Base-by-base conservation (phyloP, 1,140 invertebrate genomes). In the Atta cephalotes region DNA sequence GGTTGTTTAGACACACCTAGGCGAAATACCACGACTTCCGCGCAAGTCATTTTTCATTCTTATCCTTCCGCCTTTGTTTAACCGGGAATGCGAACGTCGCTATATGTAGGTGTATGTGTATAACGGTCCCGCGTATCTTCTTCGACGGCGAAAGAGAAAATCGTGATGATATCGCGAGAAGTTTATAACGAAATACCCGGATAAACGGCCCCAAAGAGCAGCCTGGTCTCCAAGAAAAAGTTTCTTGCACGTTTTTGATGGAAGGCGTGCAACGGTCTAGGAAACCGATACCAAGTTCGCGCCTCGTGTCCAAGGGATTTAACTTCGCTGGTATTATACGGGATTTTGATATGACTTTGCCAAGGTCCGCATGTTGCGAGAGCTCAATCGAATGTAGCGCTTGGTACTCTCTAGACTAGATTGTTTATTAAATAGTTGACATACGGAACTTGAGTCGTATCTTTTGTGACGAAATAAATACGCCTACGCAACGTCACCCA, bases 231-330 rank as follows among this genome's bases (percentile, higher is more conserved):
- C 39, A 12, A 84, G 87, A 84, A 71, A 91, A 93, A 93, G 85
- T 93, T 92, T 88, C 76, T 71, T 90, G 87, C 92, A 86, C 87
- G 87, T 91, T 92, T 45, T 92, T 91, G 92, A 93, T 91, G 87
- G 90, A 89, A 89, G 88, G 79, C 88, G 86, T 68, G 88, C 85
- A 85, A 49, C 81, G 86, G 87, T 89, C 90, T 78, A 70, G 74
- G 72, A 86, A 66, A 39, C 90, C 85, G 92, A 95, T 94, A 94
- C 77, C 74, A 92, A 94, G 89, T 94, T 94, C 78, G 81, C 92
- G 86, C 82, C 77, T 87, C 76, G 88, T 81, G 89, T 92, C 92
- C 85, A 62, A 86, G 86, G 88, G 91, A 93, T 93, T 93, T 89
- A 89, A 93, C 72, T 91, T 92, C 78, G 86, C 82, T 84, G 68